These are phyloP conservation scores for Athripsodes cinereus DNA, from an alignment of 2,888 invertebrate species.

Conservation along the genomic window DNA sequence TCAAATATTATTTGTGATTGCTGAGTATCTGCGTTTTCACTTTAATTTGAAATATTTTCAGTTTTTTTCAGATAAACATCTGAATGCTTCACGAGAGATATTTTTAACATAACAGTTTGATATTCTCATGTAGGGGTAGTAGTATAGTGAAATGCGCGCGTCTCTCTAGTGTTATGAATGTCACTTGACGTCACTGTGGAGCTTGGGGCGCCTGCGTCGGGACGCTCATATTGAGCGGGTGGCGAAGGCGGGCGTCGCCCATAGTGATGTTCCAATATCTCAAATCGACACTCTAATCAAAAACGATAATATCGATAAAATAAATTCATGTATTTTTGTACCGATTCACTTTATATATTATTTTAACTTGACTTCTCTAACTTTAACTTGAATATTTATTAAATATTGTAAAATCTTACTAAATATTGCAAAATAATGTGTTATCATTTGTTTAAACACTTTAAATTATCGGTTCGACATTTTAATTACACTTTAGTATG, in stretches of 20 bases:
- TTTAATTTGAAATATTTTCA: no score
- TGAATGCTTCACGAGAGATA: neutral
- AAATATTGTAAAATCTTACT: no score
- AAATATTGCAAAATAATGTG: no score
- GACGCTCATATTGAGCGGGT: constrained; percentile 29
- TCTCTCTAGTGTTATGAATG: constrained; percentile 23
- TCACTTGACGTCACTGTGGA: constrained; percentile 28
- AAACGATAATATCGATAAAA: neutral
- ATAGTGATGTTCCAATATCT: constrained; percentile 30
- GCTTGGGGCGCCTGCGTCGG: constrained; percentile 22
- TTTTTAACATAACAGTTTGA: neutral
- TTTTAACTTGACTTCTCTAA: no score
- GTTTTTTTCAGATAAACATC: neutral
- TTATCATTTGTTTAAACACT: no score
- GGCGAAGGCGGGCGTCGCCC: constrained; percentile 32
- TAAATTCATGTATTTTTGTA: no score
- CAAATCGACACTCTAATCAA: neutral
- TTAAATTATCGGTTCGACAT: no score
- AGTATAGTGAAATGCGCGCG: constrained; percentile 19
- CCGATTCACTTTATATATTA: no score
- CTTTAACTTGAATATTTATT: no score
- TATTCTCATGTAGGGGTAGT: neutral
- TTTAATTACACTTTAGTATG: no score
- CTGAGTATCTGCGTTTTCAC: no score
- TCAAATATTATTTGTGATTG: neutral